phyloP scores from a whole-genome alignment of 2,113 vertebrate species.

The Bos javanicus region DNA sequence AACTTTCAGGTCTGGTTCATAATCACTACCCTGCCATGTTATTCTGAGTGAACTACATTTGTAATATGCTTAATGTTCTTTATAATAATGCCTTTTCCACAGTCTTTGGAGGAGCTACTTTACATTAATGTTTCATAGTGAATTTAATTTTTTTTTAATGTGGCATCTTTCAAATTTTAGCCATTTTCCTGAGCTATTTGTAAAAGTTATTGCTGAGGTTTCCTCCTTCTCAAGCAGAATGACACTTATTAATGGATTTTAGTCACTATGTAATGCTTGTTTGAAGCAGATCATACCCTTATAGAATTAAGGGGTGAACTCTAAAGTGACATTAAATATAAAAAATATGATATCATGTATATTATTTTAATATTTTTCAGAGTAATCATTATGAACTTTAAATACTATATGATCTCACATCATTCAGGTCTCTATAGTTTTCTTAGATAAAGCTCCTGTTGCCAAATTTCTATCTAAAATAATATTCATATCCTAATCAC shows the following conservation, averaged over 20 bases:
- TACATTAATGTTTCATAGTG: background rate
- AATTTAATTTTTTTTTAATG: background rate
- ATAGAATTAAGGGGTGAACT: background rate
- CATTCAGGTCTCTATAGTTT: conserved; percentile 1
- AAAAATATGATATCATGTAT: background rate
- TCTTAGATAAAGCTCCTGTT: background rate
- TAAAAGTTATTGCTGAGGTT: background rate
- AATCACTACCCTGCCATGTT: background rate
- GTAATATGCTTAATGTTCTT: background rate
- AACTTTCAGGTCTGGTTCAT: background rate
- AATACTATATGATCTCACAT: background rate
- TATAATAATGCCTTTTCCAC: background rate
- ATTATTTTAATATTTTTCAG: background rate
- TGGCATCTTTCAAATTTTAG: conserved; percentile 8
- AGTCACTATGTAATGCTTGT: background rate
- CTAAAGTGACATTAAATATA: background rate
- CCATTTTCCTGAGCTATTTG: conserved; percentile 22
- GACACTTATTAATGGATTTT: background rate
- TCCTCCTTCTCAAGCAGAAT: background rate
- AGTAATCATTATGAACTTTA: background rate
- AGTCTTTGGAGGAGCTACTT: background rate
- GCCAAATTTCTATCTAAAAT: conserved; percentile 7
- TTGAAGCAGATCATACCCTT: background rate
- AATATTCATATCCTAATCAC: background rate
- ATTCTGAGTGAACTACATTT: background rate